These are phyloP conservation scores for Dromiciops gliroides DNA, from an alignment of 2,113 vertebrate species.

Conservation along the genomic window DNA sequence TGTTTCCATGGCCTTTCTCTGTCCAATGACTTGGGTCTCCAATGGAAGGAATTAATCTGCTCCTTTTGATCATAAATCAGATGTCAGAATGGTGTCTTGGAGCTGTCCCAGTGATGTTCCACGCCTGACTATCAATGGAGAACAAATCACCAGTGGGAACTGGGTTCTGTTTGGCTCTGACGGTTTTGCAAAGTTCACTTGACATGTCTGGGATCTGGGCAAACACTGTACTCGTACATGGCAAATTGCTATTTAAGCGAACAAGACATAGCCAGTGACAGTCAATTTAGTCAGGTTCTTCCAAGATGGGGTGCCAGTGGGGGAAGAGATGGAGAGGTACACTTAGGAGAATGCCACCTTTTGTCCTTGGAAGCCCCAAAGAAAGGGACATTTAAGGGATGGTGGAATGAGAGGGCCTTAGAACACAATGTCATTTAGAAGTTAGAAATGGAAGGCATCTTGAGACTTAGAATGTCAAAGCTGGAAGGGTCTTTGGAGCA, in stretches of 20 bases:
- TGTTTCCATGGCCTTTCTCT: conserved; percentile 28
- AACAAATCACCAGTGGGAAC: not conserved
- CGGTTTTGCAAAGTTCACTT: not conserved
- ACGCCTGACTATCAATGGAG: not conserved
- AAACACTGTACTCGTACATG: rapidly evolving
- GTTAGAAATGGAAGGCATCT: no score
- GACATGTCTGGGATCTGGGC: not conserved
- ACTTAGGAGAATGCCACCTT: not conserved
- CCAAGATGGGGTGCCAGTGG: not conserved
- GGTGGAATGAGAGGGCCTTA: not conserved
- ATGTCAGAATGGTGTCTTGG: not conserved
- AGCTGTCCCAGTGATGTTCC: not conserved
- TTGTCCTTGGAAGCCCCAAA: not conserved
- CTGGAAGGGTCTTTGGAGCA: no score
- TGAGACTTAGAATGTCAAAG: no score
- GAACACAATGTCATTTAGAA: no score
- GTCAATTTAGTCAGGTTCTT: not conserved
- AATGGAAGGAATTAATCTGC: not conserved
- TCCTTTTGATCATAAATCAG: conserved; percentile 37
- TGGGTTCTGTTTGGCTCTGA: not conserved
- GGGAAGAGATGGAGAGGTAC: not conserved
- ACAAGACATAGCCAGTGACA: not conserved
- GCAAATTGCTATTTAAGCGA: not conserved
- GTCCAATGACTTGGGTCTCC: conserved; percentile 27
- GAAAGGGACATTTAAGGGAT: not conserved